phyloP scores from a whole-genome alignment of 2,888 invertebrate species.

The Liopterus haemorrhoidalis region DNA sequence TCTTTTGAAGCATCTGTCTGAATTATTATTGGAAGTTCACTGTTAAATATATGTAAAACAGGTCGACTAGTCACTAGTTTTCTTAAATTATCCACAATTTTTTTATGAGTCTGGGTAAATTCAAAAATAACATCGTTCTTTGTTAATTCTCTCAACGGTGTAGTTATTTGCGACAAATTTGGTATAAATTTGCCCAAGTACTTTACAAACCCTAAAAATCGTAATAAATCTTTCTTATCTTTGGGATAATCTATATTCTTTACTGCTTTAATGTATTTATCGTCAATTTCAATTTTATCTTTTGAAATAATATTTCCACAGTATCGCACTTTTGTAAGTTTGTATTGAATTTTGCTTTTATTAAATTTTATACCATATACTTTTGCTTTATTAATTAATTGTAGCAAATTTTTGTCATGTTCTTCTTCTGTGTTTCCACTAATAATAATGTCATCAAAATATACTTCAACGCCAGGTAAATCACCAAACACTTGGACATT shows the following conservation, averaged over 20 bases:
- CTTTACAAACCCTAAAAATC: conserved; percentile 6
- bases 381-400: background rate
- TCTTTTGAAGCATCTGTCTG: conserved; percentile 5
- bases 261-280: background rate
- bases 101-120: background rate
- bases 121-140: background rate
- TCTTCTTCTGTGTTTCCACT: background rate
- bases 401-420: conserved; percentile 2
- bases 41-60: background rate
- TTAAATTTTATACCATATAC: background rate
- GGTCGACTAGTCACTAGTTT: background rate
- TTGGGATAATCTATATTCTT: background rate
- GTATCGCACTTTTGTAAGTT: conserved; percentile 1
- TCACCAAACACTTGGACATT: background rate
- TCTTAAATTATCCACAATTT: background rate
- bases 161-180: conserved; percentile 5
- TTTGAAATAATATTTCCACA: conserved; percentile 1
- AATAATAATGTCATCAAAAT: conserved; percentile 5
- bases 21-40: background rate
- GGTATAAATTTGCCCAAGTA: conserved; percentile 5
- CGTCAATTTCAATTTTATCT: background rate
- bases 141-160: conserved; percentile 4
- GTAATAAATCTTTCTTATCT: conserved; percentile 3
- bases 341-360: background rate
- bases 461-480: conserved; percentile 4